Base-by-base conservation (phyloP, 1,140 invertebrate genomes). In the Asobara japonica region DNA sequence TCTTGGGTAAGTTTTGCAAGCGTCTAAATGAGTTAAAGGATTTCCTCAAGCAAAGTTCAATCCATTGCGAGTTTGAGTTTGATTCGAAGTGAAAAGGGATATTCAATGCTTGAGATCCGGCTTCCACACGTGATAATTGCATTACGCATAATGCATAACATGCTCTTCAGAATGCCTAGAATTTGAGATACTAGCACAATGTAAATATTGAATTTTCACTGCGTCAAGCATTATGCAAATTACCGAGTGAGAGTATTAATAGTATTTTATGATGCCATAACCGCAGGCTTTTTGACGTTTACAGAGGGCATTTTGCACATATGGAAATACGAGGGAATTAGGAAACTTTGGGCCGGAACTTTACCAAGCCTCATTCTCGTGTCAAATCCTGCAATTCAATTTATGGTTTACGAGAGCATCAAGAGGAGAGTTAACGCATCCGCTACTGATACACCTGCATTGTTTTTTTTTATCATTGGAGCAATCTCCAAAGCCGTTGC, bases 371-470 rank as follows among this genome's bases (percentile, higher is more conserved):
- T 97, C 8, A 86, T 97, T 65, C 86, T 97, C 7, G 94, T 96
- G 3, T 90, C 91, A 10, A 97, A 97, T 89, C 96, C 96, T 33
- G 94, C 95, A 0, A 92, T 97, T 65, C 95, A 97, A 82, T 97
- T 97, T 83, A 96, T 96, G 91, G 91, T 94, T 36, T 97, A 97
- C 85, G 96, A 97, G 83, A 85, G 91, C 51, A 84, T 97, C 0
- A 97, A 97, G 83, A 88, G 94, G 68, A 88, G 89, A 75, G 74
- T 92, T 7, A 75, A 79, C n/a, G 75, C 75, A n/a, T 81, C 75
- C n/a, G n/a, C n/a, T n/a, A 27, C 29, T 87, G 71, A 73, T 18
- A 87, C 91, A 71, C 80, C 89, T 41, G 89, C 90, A 6, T 77
- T 89, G 70, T 69, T 88, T 60, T 90, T 89, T 78, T 92, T 93